Conservation (phyloP, 2,888 invertebrate genomes). For the Parascotia fuliginaria region DNA sequence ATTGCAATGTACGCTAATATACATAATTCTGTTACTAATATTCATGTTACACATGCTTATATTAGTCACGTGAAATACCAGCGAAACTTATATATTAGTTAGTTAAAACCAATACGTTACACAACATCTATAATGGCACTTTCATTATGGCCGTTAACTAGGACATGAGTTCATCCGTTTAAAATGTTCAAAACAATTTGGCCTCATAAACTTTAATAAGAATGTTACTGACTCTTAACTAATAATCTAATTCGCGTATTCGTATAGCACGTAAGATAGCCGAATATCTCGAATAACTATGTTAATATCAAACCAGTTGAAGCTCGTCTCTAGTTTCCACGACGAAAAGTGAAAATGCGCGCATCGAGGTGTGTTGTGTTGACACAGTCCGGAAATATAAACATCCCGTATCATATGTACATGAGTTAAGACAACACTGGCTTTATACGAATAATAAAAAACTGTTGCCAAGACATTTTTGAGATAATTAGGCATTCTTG, state of each 20-base stretch:
- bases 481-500: too few species aligned
- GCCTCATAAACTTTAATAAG: slow-evolving; percentile 47
- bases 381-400: slow-evolving; percentile 19
- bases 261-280: slow-evolving; percentile 26
- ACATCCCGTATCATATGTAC: neutral
- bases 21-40: slow-evolving; percentile 6
- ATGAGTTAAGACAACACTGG: neutral
- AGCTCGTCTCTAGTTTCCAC: slow-evolving; percentile 54
- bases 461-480: too few species aligned
- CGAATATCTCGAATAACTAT: slow-evolving; percentile 48
- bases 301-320: slow-evolving; percentile 57
- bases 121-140: slow-evolving; percentile 3
- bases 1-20: slow-evolving; percentile 22
- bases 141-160: slow-evolving; percentile 12
- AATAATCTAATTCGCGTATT: slow-evolving; percentile 46
- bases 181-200: slow-evolving; percentile 28
- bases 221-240: slow-evolving; percentile 52
- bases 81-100: neutral
- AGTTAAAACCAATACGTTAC: neutral
- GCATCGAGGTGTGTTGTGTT: slow-evolving; percentile 39
- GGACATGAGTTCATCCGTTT: slow-evolving; percentile 25
- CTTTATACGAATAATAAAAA: too few species aligned
- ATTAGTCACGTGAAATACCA: neutral
- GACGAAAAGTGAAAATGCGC: slow-evolving; percentile 74
- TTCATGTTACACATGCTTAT: neutral